A percentile compares a stretch with the other conserved stretches of the same genome.
Evolutionary conservation across 1,140 invertebrate genomes (phyloP).

Genomic region (Hirudo medicinalis): DNA sequence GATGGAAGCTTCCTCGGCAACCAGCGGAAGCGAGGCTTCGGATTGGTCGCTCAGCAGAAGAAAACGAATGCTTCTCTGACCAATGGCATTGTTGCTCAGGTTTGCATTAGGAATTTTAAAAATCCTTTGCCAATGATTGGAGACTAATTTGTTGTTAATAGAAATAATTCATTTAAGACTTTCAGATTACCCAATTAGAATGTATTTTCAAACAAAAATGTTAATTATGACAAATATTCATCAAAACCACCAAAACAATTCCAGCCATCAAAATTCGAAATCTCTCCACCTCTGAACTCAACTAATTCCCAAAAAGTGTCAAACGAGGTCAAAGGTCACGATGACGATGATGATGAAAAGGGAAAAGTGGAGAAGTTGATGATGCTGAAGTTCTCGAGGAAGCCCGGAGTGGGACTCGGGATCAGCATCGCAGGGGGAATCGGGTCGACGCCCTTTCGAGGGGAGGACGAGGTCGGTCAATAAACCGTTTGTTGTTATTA

Average conservation of each 20-base stretch:
- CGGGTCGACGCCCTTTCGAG: slow-evolving; percentile 75
- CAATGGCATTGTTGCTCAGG: background rate
- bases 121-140: too few species aligned
- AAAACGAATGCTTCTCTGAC: background rate
- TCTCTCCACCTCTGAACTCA: background rate
- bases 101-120: background rate
- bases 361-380: slow-evolving; percentile 49
- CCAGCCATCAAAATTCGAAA: background rate
- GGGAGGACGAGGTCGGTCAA: slow-evolving; percentile 61
- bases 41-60: background rate
- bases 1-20: background rate
- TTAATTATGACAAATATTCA: background rate
- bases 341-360: slow-evolving; percentile 11
- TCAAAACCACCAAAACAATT: too few species aligned
- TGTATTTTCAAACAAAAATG: too few species aligned
- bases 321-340: slow-evolving; percentile 7
- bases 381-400: slow-evolving; percentile 64
- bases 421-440: slow-evolving; percentile 81
- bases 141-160: too few species aligned
- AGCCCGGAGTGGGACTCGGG: slow-evolving; percentile 61
- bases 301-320: background rate
- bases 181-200: too few species aligned
- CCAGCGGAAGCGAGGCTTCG: slow-evolving; percentile 11
- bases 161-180: too few species aligned
- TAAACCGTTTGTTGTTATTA: too few species aligned